Conservation (phyloP, 2,113 vertebrate genomes). For the Tetrao urogallus region DNA sequence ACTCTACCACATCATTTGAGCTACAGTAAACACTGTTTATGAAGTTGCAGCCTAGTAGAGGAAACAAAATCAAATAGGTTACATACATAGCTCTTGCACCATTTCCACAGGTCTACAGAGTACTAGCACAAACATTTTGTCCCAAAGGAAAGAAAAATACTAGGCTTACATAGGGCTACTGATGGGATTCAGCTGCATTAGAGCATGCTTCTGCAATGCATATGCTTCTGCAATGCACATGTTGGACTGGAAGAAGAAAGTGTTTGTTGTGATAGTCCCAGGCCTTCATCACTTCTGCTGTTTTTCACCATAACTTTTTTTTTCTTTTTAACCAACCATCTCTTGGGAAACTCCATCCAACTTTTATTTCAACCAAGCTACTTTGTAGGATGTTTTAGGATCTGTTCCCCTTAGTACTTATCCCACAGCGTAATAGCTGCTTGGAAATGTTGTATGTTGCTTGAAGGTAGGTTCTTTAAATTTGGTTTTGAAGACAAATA, state of each 20-base stretch:
- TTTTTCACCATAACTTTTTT: neutral
- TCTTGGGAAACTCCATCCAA: constrained; percentile 4
- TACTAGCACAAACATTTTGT: neutral
- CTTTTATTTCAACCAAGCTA: neutral
- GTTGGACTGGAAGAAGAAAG: neutral
- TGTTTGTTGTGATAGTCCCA: neutral
- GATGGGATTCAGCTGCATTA: constrained; percentile 38
- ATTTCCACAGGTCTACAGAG: neutral
- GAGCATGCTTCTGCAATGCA: neutral
- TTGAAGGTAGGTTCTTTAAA: constrained; percentile 56
- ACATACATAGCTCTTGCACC: neutral
- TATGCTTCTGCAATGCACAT: neutral
- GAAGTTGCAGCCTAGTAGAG: neutral
- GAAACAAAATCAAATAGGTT: neutral
- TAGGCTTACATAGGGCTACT: neutral
- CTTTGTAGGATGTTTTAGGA: neutral
- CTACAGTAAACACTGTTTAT: neutral
- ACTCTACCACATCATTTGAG: neutral
- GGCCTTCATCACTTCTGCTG: neutral
- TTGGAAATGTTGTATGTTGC: constrained; percentile 33
- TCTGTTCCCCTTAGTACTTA: constrained; percentile 16
- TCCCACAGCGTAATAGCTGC: neutral
- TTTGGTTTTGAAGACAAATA: constrained; percentile 49
- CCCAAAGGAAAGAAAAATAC: neutral
- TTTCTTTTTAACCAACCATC: neutral